Conservation (phyloP, 2,797 vertebrate species). For the Galagoides demidoff region DNA sequence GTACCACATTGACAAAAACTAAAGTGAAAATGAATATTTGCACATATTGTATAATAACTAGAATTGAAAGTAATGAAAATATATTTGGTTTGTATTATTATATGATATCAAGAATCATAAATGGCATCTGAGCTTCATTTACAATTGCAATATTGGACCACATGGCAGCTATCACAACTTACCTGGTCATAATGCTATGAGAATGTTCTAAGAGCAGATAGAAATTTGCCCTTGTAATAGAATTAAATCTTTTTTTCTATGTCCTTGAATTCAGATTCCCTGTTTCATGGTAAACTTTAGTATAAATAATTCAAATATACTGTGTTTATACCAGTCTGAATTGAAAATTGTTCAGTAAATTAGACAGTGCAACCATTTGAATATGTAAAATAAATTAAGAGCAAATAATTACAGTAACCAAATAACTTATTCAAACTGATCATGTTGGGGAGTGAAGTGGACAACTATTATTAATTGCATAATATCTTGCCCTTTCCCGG, state of each 20-base stretch:
- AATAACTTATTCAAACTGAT: background rate
- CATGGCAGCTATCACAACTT: background rate
- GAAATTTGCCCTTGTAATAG: background rate
- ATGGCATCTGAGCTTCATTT: background rate
- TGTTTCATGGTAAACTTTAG: background rate
- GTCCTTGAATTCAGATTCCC: background rate
- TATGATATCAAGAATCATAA: background rate
- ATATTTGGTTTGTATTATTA: background rate
- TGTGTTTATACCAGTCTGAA: background rate
- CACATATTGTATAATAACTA: background rate
- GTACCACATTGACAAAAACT: background rate
- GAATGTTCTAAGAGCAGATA: background rate
- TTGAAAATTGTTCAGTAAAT: conserved; percentile 73
- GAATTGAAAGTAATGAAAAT: background rate
- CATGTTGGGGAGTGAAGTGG: background rate
- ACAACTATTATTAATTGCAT: background rate
- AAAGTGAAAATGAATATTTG: background rate
- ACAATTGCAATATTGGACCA: background rate
- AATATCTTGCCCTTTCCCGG: background rate
- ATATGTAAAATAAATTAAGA: background rate
- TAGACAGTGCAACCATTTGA: conserved; percentile 23
- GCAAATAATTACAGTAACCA: background rate
- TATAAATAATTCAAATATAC: background rate
- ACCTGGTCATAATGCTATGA: background rate
- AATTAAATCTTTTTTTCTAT: background rate